A percentile compares a stretch with the other conserved stretches of the same genome.
These are phyloP conservation scores for Cotesia typhae DNA, from an alignment of 1,140 invertebrate genomes.

Conservation along the genomic window DNA sequence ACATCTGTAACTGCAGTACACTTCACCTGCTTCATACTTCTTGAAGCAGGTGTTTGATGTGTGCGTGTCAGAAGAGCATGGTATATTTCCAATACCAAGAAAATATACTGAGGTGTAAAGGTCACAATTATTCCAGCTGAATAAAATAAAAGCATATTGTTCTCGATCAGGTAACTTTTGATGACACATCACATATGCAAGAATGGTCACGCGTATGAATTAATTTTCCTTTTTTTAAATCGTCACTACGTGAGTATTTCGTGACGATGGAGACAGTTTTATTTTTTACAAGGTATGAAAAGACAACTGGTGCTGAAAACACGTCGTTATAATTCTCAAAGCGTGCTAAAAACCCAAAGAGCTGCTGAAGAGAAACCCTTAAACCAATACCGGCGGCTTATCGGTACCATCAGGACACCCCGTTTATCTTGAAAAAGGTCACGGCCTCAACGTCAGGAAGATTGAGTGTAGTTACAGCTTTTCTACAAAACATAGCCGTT, in stretches of 20 bases:
- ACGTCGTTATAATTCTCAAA: slow-evolving; percentile 55
- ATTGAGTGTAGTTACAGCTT: background rate
- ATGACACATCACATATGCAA: no score
- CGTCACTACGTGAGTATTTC: background rate
- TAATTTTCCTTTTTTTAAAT: slow-evolving; percentile 4
- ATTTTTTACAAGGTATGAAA: slow-evolving; percentile 25
- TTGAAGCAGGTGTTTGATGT: slow-evolving; percentile 23
- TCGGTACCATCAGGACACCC: slow-evolving; percentile 37
- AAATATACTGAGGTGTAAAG: slow-evolving; percentile 6
- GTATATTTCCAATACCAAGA: slow-evolving; percentile 22
- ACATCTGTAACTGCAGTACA: slow-evolving; percentile 13
- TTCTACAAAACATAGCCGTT: no score
- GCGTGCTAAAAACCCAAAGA: slow-evolving; percentile 49
- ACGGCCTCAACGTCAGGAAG: no score
- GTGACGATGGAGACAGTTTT: slow-evolving; percentile 9
- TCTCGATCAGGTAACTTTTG: no score
- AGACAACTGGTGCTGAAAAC: slow-evolving; percentile 13
- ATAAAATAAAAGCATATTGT: no score
- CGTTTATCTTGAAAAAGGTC: slow-evolving; percentile 19
- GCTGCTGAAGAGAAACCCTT: slow-evolving; percentile 54
- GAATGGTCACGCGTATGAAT: background rate
- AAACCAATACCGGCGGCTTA: slow-evolving; percentile 43
- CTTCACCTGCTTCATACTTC: slow-evolving; percentile 9
- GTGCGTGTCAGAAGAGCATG: background rate
- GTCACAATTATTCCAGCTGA: no score